Evolutionary conservation across 2,113 vertebrate genomes (phyloP).

Genomic region (Gavialis gangeticus): DNA sequence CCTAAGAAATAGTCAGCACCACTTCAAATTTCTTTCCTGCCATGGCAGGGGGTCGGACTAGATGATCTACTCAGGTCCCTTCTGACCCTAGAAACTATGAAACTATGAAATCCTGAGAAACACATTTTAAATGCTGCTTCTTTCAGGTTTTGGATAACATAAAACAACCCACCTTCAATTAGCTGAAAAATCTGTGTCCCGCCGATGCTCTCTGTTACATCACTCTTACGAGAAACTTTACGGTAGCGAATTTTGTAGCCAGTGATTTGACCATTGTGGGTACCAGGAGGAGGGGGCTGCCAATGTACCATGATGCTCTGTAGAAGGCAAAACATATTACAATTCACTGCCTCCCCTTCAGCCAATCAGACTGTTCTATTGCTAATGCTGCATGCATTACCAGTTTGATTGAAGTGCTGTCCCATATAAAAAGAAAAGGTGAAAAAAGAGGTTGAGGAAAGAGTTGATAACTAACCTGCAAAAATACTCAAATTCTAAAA

Average conservation of each 20-base stretch:
- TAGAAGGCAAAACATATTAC: not conserved
- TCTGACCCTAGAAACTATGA: not conserved
- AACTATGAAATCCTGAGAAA: not conserved
- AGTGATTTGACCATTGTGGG: conserved; percentile 92
- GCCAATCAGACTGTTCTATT: not conserved
- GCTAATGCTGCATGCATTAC: not conserved
- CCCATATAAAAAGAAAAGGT: too few relatives aligned
- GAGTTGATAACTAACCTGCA: not conserved
- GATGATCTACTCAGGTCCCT: too few relatives aligned
- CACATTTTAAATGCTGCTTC: not conserved
- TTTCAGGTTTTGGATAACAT: not conserved
- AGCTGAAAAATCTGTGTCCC: conserved; percentile 91
- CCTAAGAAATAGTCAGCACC: not conserved
- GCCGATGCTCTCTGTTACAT: conserved; percentile 87
- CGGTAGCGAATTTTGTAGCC: conserved; percentile 97
- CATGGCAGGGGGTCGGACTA: too few relatives aligned
- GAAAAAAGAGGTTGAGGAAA: not conserved
- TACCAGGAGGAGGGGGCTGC: conserved; percentile 89
- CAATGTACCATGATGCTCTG: conserved; percentile 94
- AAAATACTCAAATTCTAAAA: not conserved
- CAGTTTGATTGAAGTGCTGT: not conserved
- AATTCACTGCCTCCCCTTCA: not conserved
- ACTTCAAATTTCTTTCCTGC: too few relatives aligned
- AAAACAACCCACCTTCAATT: conserved; percentile 85
- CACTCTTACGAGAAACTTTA: conserved; percentile 92